Base-by-base conservation (phyloP, 1,140 invertebrate species). In the Acarapis woodi region DNA sequence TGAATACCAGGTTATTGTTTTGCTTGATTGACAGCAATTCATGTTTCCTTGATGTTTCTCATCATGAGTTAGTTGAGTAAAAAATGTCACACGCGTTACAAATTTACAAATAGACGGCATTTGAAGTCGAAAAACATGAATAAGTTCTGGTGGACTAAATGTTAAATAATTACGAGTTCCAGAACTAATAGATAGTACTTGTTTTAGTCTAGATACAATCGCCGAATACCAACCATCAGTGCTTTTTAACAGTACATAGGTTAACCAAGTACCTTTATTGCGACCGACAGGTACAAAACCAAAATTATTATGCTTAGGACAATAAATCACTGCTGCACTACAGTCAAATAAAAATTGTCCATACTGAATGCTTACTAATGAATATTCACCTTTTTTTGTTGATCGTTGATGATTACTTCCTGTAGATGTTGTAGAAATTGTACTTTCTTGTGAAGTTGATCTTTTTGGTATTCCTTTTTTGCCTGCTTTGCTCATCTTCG, bases 91-190 rank as follows among this genome's bases (percentile, higher is more conserved):
- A 22, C 42, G 40, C 5, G 35, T 39, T 5, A 41, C 28, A 24
- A 37, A 44, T 21, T 42, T 21, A 18, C 19, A 34, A 16, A 39
- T 26, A 12, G 19, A n/a, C 20, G 42, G 42, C 19, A 44, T n/a
- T 26, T 42, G 40, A 24, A 44, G 22, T 4, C 42, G 39, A 25
- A 44, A 28, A 19, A 42, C 31, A 15, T 44, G 41, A 3, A 43
- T 28, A 14, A 43, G n/a, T 26, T 36, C 26, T 2, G 38, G 42
- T 14, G 19, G 30, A 10, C n/a, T 33, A 37, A 40, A 37, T 5
- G 19, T 12, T 4, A 28, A 34, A 35, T 34, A 30, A 26, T 23
- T 12, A n/a, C 19, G 23, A 12, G 22, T 21, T 15, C 34, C 34
- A 24, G 12, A n/a, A 16, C 34, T 23, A 20, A 20, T 25, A 8